These are phyloP conservation scores for Chrysemys picta DNA, from an alignment of 2,113 vertebrate genomes.

Conservation along the genomic window DNA sequence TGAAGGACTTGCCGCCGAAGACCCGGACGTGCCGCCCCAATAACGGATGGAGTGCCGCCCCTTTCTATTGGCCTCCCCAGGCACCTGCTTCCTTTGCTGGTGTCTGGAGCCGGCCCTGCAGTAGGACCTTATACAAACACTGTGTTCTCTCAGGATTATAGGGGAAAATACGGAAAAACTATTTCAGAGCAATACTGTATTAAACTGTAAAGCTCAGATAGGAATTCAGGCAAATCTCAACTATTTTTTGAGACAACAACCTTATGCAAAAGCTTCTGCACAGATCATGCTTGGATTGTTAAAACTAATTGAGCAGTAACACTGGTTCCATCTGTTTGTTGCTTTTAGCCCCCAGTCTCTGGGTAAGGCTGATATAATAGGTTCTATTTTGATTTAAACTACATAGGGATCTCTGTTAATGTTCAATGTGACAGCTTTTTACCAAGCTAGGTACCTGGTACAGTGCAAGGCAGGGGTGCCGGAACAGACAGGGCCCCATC, in stretches of 20 bases:
- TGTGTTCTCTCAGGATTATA: rapidly evolving
- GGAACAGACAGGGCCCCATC: too few species aligned
- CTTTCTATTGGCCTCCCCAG: too few species aligned
- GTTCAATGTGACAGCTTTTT: conserved; percentile 4
- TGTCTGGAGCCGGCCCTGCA: too few species aligned
- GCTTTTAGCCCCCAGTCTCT: not conserved
- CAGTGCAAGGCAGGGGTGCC: not conserved
- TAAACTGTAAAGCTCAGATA: too few species aligned
- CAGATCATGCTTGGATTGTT: not conserved
- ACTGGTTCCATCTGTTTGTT: not conserved
- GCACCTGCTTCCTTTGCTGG: too few species aligned
- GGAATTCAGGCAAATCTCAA: not conserved
- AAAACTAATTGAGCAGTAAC: not conserved
- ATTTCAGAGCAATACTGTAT: too few species aligned
- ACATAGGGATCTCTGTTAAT: not conserved
- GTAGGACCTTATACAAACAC: too few species aligned
- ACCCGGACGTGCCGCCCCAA: too few species aligned
- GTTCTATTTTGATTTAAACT: not conserved
- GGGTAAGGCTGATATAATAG: not conserved
- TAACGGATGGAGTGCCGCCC: too few species aligned
- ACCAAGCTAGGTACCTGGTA: not conserved
- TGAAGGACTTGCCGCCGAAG: too few species aligned
- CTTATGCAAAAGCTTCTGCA: not conserved
- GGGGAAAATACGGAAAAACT: not conserved
- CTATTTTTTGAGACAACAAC: not conserved